Conservation (phyloP, 2,888 invertebrate genomes). For the Willowsia nigromaculata region DNA sequence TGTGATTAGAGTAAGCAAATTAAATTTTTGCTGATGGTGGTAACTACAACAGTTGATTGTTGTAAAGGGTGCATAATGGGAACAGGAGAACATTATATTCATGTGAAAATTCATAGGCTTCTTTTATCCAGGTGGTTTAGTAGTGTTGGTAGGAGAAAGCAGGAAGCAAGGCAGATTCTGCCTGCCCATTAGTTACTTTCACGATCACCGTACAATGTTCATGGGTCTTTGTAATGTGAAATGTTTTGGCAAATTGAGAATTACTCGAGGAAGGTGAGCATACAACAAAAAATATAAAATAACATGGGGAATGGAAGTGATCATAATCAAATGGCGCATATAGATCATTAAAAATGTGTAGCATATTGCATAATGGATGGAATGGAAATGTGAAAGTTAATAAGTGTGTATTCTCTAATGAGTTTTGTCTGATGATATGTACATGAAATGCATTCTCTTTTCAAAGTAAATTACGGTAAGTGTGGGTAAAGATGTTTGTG, state of each 20-base stretch:
- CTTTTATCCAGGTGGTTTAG: not conserved
- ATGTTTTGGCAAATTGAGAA: slow-evolving; percentile 65
- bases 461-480: slow-evolving; percentile 28
- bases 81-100: not conserved
- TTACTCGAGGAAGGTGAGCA: slow-evolving; percentile 33
- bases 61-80: not conserved
- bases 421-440: not conserved
- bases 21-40: not conserved
- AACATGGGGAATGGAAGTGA: too few relatives aligned
- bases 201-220: slow-evolving; percentile 42
- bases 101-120: not conserved
- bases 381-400: slow-evolving; percentile 4
- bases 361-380: too few relatives aligned
- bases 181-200: not conserved
- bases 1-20: not conserved
- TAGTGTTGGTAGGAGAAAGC: not conserved
- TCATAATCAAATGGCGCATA: not conserved
- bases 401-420: not conserved
- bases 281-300: too few relatives aligned
- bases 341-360: not conserved
- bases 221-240: slow-evolving; percentile 69
- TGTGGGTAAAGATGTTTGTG: slow-evolving; percentile 7
- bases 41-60: not conserved
- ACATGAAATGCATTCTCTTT: slow-evolving; percentile 10
- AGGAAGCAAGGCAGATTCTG: not conserved